Conservation (phyloP, 2,797 vertebrate species). For the Peromyscus nudipes region DNA sequence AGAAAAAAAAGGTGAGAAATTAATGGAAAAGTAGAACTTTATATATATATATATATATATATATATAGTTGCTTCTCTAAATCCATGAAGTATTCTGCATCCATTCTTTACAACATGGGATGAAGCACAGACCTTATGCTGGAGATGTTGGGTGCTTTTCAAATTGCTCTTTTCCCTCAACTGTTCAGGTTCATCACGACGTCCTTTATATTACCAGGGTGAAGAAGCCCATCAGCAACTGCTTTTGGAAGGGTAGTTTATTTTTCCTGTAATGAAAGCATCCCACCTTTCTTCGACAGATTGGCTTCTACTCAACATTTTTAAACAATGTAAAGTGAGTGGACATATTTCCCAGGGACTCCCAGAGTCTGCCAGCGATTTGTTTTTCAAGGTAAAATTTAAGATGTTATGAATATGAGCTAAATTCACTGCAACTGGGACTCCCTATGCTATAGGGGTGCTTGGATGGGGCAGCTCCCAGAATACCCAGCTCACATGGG, state of each 20-base stretch:
- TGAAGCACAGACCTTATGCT: not conserved
- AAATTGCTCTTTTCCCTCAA: not conserved
- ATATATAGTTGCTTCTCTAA: not conserved
- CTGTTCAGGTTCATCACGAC: not conserved
- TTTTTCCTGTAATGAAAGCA: not conserved
- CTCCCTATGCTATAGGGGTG: not conserved
- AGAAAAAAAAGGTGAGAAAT: not conserved
- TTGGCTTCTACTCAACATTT: not conserved
- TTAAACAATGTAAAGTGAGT: not conserved
- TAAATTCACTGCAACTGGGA: not conserved
- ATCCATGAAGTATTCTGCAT: not conserved
- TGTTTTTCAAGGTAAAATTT: conserved; percentile 10
- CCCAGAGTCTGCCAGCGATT: not conserved
- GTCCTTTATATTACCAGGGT: not conserved
- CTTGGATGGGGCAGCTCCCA: not conserved
- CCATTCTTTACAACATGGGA: not conserved
- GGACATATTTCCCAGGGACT: conserved; percentile 14
- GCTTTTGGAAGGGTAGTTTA: not conserved
- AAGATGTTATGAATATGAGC: not conserved
- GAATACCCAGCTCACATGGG: not conserved
- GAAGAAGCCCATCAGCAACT: not conserved
- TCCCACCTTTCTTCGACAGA: not conserved
- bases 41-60: not conserved
- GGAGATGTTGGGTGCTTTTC: not conserved
- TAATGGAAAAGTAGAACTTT: conserved; percentile 29